Evolutionary conservation across 2,797 vertebrate species (phyloP), one percentile per base, ranked within the genome.

Genomic region (Nannoperca australis): DNA sequence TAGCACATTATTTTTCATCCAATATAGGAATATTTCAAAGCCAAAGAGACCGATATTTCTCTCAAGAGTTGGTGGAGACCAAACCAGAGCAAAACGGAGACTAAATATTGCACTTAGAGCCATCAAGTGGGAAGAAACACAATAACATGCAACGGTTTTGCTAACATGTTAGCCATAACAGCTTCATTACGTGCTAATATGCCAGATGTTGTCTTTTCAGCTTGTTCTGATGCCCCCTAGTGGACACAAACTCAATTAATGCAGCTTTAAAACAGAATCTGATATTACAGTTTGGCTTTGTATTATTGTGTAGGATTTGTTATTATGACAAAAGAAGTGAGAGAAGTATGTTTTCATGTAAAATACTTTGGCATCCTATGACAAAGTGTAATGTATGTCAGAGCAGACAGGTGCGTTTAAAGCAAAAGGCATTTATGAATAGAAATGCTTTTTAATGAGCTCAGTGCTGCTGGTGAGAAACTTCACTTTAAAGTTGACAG

Each of bases 401-500:
- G 13, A 14, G 9, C 14, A 20, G 4, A 32, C 14, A 40, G 4
- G 8, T 14, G 44, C 24, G 44, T 51, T 50, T 20, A 12, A n/a
- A 42, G 9, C 22, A 32, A 42, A 55, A 54, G 27, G 17, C 45
- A 51, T 15, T 56, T 22, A 56, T 14, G 18, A 38, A 45, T 11
- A 65, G n/a, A n/a, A n/a, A n/a, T n/a, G 58, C 51, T 24, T 15
- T 3, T 34, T 12, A 53, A 20, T 36, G 34, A 76, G 34, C 53
- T 44, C 61, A 38, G 20, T 6, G n/a, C 70, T 22, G 30, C 1
- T 14, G 12, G 22, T 49, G 72, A 27, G 53, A 70, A 79, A 65
- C 61, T 53, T 81, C 1, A 67, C 73, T 87, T 88, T 83, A 89
- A 85, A 87, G 82, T 76, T 72, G n/a, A n/a, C n/a, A n/a, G 53